phyloP scores from a whole-genome alignment of 2,797 vertebrate genomes.

The Galagoides demidoff region DNA sequence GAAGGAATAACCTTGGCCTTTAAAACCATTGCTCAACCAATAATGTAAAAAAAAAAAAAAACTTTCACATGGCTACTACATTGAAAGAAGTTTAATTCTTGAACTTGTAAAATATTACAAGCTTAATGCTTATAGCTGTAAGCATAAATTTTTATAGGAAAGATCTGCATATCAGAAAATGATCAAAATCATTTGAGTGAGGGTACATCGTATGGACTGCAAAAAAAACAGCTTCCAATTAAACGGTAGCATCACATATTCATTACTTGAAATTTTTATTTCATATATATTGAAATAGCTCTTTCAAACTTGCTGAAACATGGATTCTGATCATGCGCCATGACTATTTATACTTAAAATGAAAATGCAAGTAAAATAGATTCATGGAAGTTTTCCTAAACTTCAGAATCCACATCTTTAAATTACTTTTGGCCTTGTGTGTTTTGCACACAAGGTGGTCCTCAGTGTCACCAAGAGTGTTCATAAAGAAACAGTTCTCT shows the following conservation, averaged over 20 bases:
- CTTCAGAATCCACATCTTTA: neutral
- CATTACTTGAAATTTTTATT: conserved; percentile 2
- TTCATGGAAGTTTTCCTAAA: neutral
- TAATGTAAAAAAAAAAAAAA: too few relatives aligned
- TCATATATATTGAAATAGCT: neutral
- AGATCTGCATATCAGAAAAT: neutral
- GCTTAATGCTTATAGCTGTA: neutral
- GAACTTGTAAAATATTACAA: conserved; percentile 12
- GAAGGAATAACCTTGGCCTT: neutral
- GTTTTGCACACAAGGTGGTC: neutral
- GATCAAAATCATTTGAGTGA: conserved; percentile 25
- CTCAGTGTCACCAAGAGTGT: accelerated
- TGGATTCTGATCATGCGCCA: neutral
- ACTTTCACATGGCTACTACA: neutral
- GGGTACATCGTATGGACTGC: neutral
- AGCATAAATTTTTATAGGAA: neutral
- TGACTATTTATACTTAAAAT: neutral
- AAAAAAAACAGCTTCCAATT: neutral
- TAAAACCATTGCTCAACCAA: neutral
- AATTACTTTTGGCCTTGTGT: neutral
- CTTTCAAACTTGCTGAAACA: neutral
- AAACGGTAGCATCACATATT: neutral
- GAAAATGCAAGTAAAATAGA: conserved; percentile 23
- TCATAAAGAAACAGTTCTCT: neutral
- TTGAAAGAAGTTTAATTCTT: neutral